Evolutionary conservation across 2,888 invertebrate genomes (phyloP).

Genomic region (Mantis religiosa): DNA sequence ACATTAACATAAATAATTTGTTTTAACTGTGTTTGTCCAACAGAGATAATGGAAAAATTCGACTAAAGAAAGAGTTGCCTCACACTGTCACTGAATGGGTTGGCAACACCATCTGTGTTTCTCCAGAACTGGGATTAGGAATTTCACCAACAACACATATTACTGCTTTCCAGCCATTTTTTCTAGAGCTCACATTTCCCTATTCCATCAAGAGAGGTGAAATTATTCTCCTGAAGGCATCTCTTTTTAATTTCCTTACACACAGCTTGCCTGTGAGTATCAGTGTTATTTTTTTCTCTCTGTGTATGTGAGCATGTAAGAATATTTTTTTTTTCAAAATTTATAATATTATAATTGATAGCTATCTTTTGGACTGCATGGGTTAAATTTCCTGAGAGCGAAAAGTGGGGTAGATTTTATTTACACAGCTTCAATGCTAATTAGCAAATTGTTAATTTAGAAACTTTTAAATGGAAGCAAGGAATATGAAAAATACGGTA

Average conservation of each 20-base stretch:
- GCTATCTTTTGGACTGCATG: no score
- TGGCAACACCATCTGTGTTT: slow-evolving; percentile 48
- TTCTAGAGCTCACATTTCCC: slow-evolving; percentile 65
- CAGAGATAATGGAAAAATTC: slow-evolving; percentile 43
- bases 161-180: slow-evolving; percentile 67
- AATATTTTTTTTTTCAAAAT: no score
- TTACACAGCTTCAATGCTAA: no score
- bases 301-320: background rate
- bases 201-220: slow-evolving; percentile 64
- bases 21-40: background rate
- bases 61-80: slow-evolving; percentile 48
- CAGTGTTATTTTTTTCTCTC: background rate
- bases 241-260: slow-evolving; percentile 68
- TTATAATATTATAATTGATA: no score
- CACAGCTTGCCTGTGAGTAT: slow-evolving; percentile 61
- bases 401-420: no score
- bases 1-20: background rate
- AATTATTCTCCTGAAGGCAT: slow-evolving; percentile 58
- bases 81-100: slow-evolving; percentile 61
- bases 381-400: no score
- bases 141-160: slow-evolving; percentile 47
- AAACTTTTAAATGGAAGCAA: no score
- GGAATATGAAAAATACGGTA: no score
- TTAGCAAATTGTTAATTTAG: no score
- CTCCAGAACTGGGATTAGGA: slow-evolving; percentile 45